Evolutionary conservation across 2,113 vertebrate species (phyloP).

Genomic region (Apus apus): DNA sequence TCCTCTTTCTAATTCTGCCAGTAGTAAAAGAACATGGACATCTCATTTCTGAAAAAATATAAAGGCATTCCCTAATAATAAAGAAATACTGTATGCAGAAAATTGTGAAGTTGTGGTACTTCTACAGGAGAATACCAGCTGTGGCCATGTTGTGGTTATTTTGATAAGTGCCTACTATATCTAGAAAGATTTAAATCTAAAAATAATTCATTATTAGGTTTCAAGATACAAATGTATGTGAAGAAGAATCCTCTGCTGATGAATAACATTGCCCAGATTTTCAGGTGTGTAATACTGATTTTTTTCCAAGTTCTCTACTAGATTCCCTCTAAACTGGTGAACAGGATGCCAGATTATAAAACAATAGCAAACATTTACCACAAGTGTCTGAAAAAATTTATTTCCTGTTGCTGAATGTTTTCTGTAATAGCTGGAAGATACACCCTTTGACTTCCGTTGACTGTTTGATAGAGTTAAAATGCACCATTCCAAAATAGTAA

Average conservation of each 20-base stretch:
- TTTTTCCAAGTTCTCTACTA: background rate
- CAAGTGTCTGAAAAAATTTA: background rate
- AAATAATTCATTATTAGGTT: background rate
- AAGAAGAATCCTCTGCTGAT: background rate
- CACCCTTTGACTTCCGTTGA: background rate
- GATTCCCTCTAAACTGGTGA: background rate
- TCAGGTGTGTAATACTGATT: background rate
- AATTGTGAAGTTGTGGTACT: background rate
- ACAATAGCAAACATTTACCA: background rate
- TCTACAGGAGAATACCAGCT: background rate
- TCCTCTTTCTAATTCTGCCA: background rate
- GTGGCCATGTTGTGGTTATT: background rate
- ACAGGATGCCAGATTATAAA: constrained; percentile 2
- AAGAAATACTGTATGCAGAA: background rate
- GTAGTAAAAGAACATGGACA: background rate
- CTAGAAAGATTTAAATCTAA: background rate
- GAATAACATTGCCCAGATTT: background rate
- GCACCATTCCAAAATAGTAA: background rate
- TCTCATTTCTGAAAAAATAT: background rate
- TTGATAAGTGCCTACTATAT: background rate
- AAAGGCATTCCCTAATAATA: background rate
- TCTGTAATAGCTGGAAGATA: background rate
- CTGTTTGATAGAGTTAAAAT: background rate
- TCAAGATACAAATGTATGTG: background rate
- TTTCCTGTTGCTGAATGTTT: background rate